Conservation (phyloP, 2,888 invertebrate species). For the Philopedon plagiatum region DNA sequence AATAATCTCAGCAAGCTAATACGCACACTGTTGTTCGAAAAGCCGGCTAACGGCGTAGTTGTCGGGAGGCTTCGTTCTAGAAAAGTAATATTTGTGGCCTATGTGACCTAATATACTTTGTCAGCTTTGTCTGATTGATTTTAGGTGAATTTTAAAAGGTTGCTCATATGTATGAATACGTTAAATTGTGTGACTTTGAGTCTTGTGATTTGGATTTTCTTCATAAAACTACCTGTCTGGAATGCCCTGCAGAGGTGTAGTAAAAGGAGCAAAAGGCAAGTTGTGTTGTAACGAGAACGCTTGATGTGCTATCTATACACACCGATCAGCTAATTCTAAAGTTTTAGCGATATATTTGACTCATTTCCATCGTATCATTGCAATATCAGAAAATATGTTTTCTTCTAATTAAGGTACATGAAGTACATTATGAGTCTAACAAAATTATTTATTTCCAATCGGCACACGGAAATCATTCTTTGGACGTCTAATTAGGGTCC, state of each 20-base stretch:
- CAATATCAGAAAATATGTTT: no score
- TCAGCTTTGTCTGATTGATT: slow-evolving; percentile 15
- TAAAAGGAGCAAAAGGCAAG: slow-evolving; percentile 38
- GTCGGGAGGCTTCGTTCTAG: slow-evolving; percentile 4
- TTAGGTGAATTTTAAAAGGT: neutral
- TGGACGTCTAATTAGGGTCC: no score
- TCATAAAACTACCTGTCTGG: slow-evolving; percentile 7
- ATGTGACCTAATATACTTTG: slow-evolving; percentile 1
- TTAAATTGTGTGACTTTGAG: slow-evolving; percentile 1
- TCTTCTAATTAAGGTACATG: no score
- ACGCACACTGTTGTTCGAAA: slow-evolving; percentile 29
- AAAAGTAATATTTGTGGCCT: neutral
- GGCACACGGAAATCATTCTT: no score
- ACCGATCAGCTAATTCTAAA: no score
- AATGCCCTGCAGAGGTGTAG: slow-evolving; percentile 29
- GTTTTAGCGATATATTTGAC: no score
- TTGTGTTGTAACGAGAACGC: neutral
- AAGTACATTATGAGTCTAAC: no score
- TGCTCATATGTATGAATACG: neutral
- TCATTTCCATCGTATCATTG: no score
- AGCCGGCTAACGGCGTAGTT: slow-evolving; percentile 34
- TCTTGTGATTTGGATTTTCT: neutral
- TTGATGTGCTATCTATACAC: neutral
- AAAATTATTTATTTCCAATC: no score
- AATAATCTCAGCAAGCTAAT: neutral